These are phyloP conservation scores for Ia io DNA, from an alignment of 2,113 vertebrate genomes.

Conservation along the genomic window DNA sequence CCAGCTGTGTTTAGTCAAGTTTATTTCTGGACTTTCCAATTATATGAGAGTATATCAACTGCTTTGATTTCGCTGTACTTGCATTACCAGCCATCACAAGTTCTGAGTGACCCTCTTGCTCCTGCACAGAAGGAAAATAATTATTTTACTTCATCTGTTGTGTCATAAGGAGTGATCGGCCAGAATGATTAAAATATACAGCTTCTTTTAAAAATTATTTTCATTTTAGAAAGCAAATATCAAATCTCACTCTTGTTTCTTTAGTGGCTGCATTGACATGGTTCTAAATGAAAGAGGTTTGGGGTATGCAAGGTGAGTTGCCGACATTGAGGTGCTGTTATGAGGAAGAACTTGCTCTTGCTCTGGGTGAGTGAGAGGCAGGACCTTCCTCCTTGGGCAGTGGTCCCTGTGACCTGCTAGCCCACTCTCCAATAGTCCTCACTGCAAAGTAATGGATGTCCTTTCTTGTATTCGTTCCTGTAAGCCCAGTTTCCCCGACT, in stretches of 20 bases:
- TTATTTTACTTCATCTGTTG: background rate
- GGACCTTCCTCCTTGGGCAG: accelerated
- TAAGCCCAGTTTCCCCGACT: background rate
- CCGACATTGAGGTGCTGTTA: background rate
- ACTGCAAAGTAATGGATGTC: background rate
- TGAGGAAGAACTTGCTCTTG: background rate
- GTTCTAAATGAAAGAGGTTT: background rate
- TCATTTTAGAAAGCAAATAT: background rate
- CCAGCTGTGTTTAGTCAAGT: background rate
- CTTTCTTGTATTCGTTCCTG: background rate
- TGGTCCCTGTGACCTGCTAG: background rate
- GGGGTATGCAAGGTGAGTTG: background rate
- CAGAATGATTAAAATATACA: background rate
- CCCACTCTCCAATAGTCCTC: background rate
- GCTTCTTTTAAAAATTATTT: background rate
- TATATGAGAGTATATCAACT: background rate
- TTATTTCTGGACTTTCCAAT: background rate
- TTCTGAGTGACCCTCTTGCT: background rate
- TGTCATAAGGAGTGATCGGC: background rate
- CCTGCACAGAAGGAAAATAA: background rate
- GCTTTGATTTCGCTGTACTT: background rate
- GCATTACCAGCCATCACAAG: background rate
- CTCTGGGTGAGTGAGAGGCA: background rate
- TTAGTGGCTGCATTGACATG: background rate
- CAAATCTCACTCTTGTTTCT: background rate